phyloP scores from a whole-genome alignment of 2,888 invertebrate genomes.

The Stegophylla sp. region DNA sequence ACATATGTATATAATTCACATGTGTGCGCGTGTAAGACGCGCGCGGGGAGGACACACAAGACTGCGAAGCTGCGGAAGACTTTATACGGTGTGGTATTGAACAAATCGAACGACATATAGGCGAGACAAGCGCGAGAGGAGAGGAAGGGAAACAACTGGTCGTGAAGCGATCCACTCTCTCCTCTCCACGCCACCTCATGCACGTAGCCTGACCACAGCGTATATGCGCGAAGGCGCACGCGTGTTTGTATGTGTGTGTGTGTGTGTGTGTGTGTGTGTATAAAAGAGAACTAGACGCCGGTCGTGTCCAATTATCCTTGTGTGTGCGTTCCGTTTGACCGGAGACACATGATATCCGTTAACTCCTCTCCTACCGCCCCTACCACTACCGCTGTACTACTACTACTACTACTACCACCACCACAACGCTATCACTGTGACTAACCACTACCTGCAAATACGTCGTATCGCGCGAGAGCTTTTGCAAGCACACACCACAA shows the following conservation, averaged over 20 bases:
- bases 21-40: background rate
- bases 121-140: background rate
- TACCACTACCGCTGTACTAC: background rate
- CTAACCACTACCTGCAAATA: no score
- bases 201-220: background rate
- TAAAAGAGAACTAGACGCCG: slow-evolving; percentile 48
- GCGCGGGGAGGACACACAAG: background rate
- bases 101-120: slow-evolving; percentile 54
- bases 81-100: slow-evolving; percentile 4
- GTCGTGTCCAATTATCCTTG: slow-evolving; percentile 59
- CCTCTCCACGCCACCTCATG: background rate
- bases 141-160: slow-evolving; percentile 49
- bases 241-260: background rate
- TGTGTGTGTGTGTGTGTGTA: background rate
- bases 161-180: slow-evolving; percentile 32
- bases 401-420: no score
- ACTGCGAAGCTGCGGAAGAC: slow-evolving; percentile 5
- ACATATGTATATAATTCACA: background rate
- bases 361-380: background rate
- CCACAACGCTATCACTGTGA: no score
- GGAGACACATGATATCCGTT: slow-evolving; percentile 51
- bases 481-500: background rate
- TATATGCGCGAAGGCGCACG: background rate
- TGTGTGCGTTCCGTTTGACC: slow-evolving; percentile 56
- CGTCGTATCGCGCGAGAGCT: background rate